Evolutionary conservation across 1,140 invertebrate genomes (phyloP).

Genomic region (Pentalonia nigronervosa): DNA sequence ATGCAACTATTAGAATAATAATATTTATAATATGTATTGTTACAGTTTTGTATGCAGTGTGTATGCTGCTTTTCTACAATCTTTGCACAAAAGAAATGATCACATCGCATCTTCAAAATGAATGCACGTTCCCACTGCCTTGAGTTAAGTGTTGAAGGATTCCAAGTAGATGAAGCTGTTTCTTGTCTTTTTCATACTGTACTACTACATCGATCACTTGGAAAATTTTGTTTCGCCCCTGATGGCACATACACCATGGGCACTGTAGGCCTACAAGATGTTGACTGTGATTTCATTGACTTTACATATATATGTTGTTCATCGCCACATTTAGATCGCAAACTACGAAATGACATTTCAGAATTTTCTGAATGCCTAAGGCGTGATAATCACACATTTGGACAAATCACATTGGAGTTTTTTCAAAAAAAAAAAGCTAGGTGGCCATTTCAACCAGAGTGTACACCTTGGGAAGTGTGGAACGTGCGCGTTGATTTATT

Average conservation of each 20-base stretch:
- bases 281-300: conserved; percentile 96
- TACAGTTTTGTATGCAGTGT: conserved; percentile 45
- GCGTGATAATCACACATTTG: conserved; percentile 75
- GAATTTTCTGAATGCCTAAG: conserved; percentile 86
- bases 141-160: conserved; percentile 85
- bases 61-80: conserved; percentile 42
- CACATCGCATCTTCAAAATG: conserved; percentile 68
- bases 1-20: conserved; percentile 1
- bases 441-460: conserved; percentile 87
- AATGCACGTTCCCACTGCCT: conserved; percentile 88
- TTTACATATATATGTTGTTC: conserved; percentile 95
- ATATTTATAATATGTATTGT: conserved; percentile 40
- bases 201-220: conserved; percentile 90
- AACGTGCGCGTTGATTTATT: conserved; percentile 89
- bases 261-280: conserved; percentile 92
- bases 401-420: conserved; percentile 94
- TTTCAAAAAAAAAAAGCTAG: conserved; percentile 88
- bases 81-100: conserved; percentile 53
- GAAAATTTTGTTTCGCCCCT: conserved; percentile 94
- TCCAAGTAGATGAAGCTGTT: conserved; percentile 94
- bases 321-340: conserved; percentile 77
- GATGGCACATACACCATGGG: conserved; percentile 94
- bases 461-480: conserved; percentile 97
- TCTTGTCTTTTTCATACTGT: conserved; percentile 94
- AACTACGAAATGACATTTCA: conserved; percentile 81